phyloP scores from a whole-genome alignment of 2,113 vertebrate genomes.

The Lophius piscatorius region DNA sequence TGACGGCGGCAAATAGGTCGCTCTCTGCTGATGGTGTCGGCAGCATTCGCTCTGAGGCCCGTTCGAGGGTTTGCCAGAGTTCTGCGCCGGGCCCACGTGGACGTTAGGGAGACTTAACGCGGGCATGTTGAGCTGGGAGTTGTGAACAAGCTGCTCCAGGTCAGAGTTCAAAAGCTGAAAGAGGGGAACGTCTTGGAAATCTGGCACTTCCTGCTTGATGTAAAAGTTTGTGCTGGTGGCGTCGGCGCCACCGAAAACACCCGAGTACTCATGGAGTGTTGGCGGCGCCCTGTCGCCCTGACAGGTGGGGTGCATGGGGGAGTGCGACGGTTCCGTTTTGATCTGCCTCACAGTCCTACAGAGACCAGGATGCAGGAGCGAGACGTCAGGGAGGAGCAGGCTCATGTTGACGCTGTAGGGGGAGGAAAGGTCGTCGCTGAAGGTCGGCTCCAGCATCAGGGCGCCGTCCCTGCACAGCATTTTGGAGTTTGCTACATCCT shows the following conservation, averaged over 20 bases:
- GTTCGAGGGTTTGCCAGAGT: conserved; percentile 82
- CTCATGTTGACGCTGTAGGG: conserved; percentile 98
- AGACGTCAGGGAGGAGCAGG: conserved; percentile 90
- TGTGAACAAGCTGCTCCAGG: conserved; percentile 85
- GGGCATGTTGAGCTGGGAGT: conserved; percentile 82
- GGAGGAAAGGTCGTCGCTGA: conserved; percentile 85
- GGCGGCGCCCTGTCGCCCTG: conserved; percentile 77
- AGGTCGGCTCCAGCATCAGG: conserved; percentile 87
- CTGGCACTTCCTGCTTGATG: conserved; percentile 94
- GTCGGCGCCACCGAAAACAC: conserved; percentile 84
- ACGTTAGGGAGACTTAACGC: conserved; percentile 83
- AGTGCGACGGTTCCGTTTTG: conserved; percentile 87
- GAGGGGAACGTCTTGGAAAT: conserved; percentile 90
- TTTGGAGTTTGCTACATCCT: conserved; percentile 83
- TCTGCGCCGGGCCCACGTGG: conserved; percentile 79
- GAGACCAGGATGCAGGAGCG: conserved; percentile 89
- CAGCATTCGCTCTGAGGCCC: conserved; percentile 81
- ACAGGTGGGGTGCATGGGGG: conserved; percentile 86
- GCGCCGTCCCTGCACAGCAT: conserved; percentile 87
- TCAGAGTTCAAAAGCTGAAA: conserved; percentile 94
- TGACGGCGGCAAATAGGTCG: conserved; percentile 90
- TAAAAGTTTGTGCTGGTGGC: conserved; percentile 83
- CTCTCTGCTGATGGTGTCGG: conserved; percentile 80
- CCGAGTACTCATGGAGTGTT: conserved; percentile 86
- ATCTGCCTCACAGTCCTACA: conserved; percentile 89